Evolutionary conservation across 2,888 invertebrate species (phyloP).

Genomic region (Drosophila subquinaria): DNA sequence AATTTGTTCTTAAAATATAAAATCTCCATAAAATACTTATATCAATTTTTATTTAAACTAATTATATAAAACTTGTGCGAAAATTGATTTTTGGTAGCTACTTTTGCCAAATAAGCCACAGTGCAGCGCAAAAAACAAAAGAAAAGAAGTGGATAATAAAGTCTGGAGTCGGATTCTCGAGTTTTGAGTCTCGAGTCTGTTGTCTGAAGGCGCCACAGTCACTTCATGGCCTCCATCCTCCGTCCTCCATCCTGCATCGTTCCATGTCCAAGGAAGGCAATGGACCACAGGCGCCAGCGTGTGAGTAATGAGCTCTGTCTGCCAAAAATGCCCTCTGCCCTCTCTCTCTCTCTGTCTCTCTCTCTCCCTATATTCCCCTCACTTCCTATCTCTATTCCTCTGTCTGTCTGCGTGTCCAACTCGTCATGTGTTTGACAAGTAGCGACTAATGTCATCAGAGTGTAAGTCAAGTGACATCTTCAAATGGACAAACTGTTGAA

Average conservation of each 20-base stretch:
- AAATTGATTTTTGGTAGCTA: too few species aligned
- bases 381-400: background rate
- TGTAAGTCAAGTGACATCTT: slow-evolving; percentile 10
- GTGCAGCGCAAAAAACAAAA: background rate
- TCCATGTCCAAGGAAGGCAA: slow-evolving; percentile 20
- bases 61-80: too few species aligned
- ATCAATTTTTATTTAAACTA: too few species aligned
- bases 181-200: slow-evolving; percentile 15
- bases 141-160: slow-evolving; percentile 67
- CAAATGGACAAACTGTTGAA: slow-evolving; percentile 13
- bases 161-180: slow-evolving; percentile 20
- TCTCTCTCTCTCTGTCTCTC: background rate
- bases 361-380: background rate
- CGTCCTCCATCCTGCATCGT: background rate
- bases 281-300: slow-evolving; percentile 56
- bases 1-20: too few species aligned
- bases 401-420: slow-evolving; percentile 8
- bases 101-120: too few species aligned
- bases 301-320: slow-evolving; percentile 56
- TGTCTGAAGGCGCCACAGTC: slow-evolving; percentile 8
- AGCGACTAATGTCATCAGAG: slow-evolving; percentile 33
- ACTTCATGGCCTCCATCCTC: background rate
- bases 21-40: too few species aligned
- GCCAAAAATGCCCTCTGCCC: slow-evolving; percentile 17
- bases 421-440: slow-evolving; percentile 31